Base-by-base conservation (phyloP, 2,113 vertebrate species). In the Romanogobio albipinnatus region DNA sequence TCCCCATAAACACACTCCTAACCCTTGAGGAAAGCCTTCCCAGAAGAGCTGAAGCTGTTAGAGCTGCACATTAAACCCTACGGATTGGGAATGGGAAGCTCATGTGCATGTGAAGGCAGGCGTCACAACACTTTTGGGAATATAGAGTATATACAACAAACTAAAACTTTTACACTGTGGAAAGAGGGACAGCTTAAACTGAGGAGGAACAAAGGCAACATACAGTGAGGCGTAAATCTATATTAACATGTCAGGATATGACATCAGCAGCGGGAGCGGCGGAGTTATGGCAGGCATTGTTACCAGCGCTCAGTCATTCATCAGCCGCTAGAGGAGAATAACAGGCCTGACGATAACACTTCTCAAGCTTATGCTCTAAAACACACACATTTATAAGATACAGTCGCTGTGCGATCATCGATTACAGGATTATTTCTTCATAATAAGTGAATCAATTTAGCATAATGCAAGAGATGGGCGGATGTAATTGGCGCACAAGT, bases 251-350 rank as follows among this genome's bases (percentile, higher is more conserved):
- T 14, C 75, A 58, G 19, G 74, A 29, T 71, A 33, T 80, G 87
- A 88, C 84, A 71, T 68, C 76, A 76, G 75, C 39, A 49, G 15
- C 26, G 64, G 59, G 59, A 68, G 43, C 0, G 51, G 6, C 33
- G 71, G 83, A 87, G 81, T 84, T 84, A 84, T 81, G 33, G 78
- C 39, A 11, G 45, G 62, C 45, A 29, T 56, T 78, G 74, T 78
- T 43, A 86, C 45, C 64, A 64, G 71, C 9, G 39, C 19, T 9
- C 45, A 75, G 49, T 29, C 62, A 26, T 87, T 77, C 33, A 85
- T 82, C 83, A 84, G n/a, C 51, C 29, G 49, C 75, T 61, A 2
- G 26, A 45, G 26, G 33, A 78, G 66, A 19, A 61, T 75, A 39
- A 84, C n/a, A 82, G 74, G 58, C 80, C 61, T 29, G 36, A 61